Conservation (phyloP, 1,140 invertebrate genomes). For the Heliconius nattereri region DNA sequence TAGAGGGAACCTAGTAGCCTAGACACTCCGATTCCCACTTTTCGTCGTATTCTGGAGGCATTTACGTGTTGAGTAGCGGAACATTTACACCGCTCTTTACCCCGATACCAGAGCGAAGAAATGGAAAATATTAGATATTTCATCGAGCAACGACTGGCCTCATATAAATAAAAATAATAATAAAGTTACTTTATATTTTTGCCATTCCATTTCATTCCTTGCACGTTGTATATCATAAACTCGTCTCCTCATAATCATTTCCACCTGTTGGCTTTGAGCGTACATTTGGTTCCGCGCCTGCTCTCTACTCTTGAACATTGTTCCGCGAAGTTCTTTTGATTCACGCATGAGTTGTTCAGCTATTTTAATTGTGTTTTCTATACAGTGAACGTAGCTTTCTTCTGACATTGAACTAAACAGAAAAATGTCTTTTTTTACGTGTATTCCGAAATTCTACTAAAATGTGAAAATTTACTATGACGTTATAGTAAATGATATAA, state of each 20-base stretch:
- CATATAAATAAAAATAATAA: neutral
- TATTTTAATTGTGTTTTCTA: slow-evolving; percentile 87
- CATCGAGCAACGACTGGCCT: too few relatives aligned
- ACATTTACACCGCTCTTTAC: too few relatives aligned
- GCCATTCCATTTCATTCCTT: slow-evolving; percentile 93
- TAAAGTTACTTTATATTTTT: slow-evolving; percentile 86
- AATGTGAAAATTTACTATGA: neutral
- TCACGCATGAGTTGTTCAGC: slow-evolving; percentile 90
- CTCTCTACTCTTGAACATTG: slow-evolving; percentile 88
- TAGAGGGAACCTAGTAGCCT: too few relatives aligned
- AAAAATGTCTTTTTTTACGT: neutral
- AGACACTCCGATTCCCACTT: too few relatives aligned
- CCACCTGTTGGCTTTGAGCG: slow-evolving; percentile 89
- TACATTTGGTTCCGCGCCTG: slow-evolving; percentile 89
- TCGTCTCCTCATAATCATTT: slow-evolving; percentile 90
- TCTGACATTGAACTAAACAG: slow-evolving; percentile 83
- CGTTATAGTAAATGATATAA: neutral
- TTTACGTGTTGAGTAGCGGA: too few relatives aligned
- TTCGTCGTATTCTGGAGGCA: too few relatives aligned
- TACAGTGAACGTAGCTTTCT: slow-evolving; percentile 91
- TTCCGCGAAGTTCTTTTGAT: slow-evolving; percentile 88
- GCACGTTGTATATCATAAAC: slow-evolving; percentile 92
- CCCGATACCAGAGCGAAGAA: too few relatives aligned
- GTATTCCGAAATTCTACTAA: neutral
- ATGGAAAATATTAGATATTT: too few relatives aligned